Percentiles rank a stretch among this genome's conserved stretches.
Evolutionary conservation across 2,888 invertebrate species (phyloP).

Genomic region (Thyatira batis): DNA sequence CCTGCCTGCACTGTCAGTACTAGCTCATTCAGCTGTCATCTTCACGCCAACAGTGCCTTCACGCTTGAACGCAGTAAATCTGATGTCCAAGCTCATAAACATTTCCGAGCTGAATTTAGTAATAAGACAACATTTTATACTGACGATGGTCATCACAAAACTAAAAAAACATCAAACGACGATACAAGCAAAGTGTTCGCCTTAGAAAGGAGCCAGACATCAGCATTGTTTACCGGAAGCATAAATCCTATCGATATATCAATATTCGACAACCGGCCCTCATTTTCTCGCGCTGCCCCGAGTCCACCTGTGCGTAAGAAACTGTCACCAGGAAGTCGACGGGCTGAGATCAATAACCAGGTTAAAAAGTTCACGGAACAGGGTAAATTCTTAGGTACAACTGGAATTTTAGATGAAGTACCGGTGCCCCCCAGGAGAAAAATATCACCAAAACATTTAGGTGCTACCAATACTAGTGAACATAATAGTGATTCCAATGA

Average conservation of each 20-base stretch:
- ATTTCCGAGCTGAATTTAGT: constrained; percentile 47
- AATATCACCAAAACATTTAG: constrained; percentile 58
- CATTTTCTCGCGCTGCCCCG: constrained; percentile 69
- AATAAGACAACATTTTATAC: constrained; percentile 69
- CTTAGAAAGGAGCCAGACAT: constrained; percentile 72
- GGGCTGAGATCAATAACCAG: constrained; percentile 45
- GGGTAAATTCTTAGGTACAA: constrained; percentile 53
- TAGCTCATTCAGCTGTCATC: constrained; percentile 72
- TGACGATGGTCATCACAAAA: constrained; percentile 32
- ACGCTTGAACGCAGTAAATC: constrained; percentile 75
- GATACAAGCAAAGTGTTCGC: constrained; percentile 45
- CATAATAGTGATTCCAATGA: constrained; percentile 42
- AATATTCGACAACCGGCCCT: constrained; percentile 70
- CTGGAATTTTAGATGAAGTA: constrained; percentile 59
- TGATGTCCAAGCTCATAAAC: constrained; percentile 66
- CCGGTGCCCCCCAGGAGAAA: constrained; percentile 72
- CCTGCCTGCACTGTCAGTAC: constrained; percentile 70
- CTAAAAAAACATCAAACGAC: constrained; percentile 30
- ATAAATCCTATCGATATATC: constrained; percentile 52
- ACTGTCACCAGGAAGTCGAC: constrained; percentile 53
- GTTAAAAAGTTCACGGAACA: constrained; percentile 52
- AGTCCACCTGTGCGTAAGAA: constrained; percentile 74
- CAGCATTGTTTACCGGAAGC: constrained; percentile 53
- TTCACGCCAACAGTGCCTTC: constrained; percentile 69
- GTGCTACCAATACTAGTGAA: constrained; percentile 29